phyloP scores from a whole-genome alignment of 2,797 vertebrate genomes.

The Kryptopterus vitreolus region DNA sequence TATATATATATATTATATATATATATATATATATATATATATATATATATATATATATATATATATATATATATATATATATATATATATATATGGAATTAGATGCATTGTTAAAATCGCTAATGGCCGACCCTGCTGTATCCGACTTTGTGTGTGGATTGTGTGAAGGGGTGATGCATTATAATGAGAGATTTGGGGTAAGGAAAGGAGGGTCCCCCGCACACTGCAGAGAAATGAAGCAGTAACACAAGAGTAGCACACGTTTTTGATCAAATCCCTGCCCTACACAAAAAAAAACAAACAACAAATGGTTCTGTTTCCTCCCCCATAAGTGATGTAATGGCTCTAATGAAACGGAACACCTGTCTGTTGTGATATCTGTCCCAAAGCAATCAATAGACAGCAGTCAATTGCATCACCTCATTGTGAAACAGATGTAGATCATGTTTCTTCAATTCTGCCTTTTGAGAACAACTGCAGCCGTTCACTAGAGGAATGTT shows the following conservation, averaged over 20 bases:
- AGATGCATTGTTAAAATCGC: constrained; percentile 2
- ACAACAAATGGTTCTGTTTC: constrained; percentile 20
- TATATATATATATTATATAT: background rate
- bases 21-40: too few relatives aligned
- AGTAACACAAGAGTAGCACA: constrained; percentile 23
- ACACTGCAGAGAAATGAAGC: constrained; percentile 44
- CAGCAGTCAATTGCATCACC: constrained; percentile 34
- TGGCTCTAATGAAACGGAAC: constrained; percentile 24
- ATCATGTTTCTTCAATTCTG: constrained; percentile 49
- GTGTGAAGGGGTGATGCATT: constrained; percentile 32
- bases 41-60: too few relatives aligned
- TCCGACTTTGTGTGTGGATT: constrained; percentile 22
- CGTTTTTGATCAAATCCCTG: background rate
- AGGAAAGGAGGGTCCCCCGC: constrained; percentile 40
- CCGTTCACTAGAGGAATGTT: background rate
- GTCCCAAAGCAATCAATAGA: constrained; percentile 45
- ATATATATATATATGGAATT: background rate
- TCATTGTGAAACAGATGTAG: constrained; percentile 42
- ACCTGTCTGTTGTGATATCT: constrained; percentile 42
- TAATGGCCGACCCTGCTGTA: background rate
- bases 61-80: background rate
- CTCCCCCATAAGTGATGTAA: constrained; percentile 26
- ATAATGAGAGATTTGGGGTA: constrained; percentile 36
- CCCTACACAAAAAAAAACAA: background rate
- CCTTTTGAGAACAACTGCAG: constrained; percentile 9